Evolutionary conservation across 2,797 vertebrate species (phyloP).

Genomic region (Chloroceryle inda): DNA sequence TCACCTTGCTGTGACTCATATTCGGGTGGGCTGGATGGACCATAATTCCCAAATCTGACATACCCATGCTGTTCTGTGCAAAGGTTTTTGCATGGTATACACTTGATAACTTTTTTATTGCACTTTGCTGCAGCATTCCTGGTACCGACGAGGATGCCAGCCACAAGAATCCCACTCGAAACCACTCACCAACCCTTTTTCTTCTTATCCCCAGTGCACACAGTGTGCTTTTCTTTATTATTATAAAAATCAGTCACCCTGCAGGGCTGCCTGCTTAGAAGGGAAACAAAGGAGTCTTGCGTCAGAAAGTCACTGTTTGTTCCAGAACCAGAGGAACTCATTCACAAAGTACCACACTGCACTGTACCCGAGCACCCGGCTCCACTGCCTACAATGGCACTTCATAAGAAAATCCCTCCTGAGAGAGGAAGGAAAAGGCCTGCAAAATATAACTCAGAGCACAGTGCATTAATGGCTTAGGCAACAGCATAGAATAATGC

Average conservation of each 20-base stretch:
- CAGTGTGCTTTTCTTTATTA: background rate
- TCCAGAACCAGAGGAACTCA: background rate
- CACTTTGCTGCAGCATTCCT: background rate
- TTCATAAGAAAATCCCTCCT: background rate
- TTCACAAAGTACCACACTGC: background rate
- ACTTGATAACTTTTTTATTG: background rate
- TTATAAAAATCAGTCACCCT: background rate
- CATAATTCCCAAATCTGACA: background rate
- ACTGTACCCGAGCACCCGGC: background rate
- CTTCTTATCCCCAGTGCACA: background rate
- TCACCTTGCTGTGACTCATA: background rate
- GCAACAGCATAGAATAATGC: background rate
- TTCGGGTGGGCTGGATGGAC: background rate
- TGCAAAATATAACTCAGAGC: background rate
- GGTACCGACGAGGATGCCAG: fast-evolving
- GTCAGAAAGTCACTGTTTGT: background rate
- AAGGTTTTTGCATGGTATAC: background rate
- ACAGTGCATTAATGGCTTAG: background rate
- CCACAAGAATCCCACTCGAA: background rate
- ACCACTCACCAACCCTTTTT: background rate
- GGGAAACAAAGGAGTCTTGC: background rate
- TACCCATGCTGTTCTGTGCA: background rate
- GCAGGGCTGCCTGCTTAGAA: background rate
- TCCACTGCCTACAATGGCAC: background rate
- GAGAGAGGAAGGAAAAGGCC: background rate